These are phyloP conservation scores for Callipepla squamata DNA, from an alignment of 2,113 vertebrate species.

Conservation along the genomic window DNA sequence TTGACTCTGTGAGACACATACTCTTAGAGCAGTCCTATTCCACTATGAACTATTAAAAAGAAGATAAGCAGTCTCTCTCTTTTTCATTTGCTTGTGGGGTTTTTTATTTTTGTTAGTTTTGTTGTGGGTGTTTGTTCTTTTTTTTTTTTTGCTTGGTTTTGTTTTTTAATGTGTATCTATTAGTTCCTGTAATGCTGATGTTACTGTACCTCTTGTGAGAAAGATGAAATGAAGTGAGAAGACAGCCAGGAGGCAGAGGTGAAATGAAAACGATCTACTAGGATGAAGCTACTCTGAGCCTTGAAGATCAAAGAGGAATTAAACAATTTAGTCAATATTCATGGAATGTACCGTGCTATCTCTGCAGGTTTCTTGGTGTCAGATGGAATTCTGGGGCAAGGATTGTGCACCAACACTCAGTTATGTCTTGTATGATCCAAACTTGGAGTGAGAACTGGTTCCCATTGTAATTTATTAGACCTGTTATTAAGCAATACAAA, in stretches of 20 bases:
- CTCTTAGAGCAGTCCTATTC: not conserved
- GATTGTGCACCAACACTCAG: slow-evolving; percentile 5
- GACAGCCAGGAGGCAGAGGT: not conserved
- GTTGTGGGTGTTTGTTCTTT: no score
- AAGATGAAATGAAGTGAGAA: not conserved
- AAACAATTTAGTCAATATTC: not conserved
- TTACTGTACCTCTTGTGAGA: not conserved
- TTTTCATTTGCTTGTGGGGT: not conserved
- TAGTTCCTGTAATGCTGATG: not conserved
- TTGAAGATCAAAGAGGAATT: not conserved
- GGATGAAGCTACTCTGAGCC: not conserved
- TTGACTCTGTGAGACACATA: not conserved
- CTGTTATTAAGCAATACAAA: not conserved
- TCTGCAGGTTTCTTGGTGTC: not conserved
- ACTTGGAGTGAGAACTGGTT: not conserved
- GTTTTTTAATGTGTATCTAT: not conserved
- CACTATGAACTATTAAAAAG: not conserved
- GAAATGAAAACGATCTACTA: not conserved
- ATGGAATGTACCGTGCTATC: not conserved
- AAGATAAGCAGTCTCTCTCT: not conserved
- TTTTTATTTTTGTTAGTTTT: not conserved
- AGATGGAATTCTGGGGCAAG: not conserved
- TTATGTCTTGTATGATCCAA: not conserved
- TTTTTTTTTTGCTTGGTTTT: not conserved
- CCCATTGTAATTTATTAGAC: not conserved